Conservation (phyloP, 2,888 invertebrate species). For the Acleris emargana region DNA sequence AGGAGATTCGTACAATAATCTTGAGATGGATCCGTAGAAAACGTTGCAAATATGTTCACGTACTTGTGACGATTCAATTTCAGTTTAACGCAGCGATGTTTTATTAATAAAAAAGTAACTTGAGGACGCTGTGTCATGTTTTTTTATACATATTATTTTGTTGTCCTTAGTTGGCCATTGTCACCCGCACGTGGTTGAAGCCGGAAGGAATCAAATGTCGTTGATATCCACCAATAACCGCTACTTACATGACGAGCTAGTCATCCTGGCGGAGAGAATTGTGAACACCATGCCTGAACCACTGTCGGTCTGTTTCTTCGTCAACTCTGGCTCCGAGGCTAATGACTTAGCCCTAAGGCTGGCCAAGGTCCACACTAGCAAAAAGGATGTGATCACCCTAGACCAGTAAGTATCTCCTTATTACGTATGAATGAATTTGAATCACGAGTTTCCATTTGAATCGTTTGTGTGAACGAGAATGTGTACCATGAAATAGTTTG, state of each 20-base stretch:
- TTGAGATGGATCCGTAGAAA: slow-evolving; percentile 8
- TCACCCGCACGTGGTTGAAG: slow-evolving; percentile 96
- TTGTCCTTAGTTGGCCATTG: slow-evolving; percentile 95
- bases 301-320: slow-evolving; percentile 96
- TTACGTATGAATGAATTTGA: slow-evolving; percentile 23
- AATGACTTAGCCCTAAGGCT: slow-evolving; percentile 98
- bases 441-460: slow-evolving; percentile 5
- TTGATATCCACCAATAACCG: slow-evolving; percentile 97
- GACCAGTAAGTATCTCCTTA: slow-evolving; percentile 93
- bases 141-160: neutral
- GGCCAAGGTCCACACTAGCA: slow-evolving; percentile 94
- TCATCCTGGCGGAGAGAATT: slow-evolving; percentile 93
- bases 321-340: slow-evolving; percentile 99
- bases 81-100: neutral
- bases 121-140: neutral
- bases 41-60: neutral
- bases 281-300: slow-evolving; percentile 92
- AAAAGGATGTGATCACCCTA: slow-evolving; percentile 94
- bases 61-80: neutral
- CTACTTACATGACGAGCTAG: slow-evolving; percentile 97
- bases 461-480: slow-evolving; percentile 21
- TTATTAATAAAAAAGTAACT: too few relatives aligned
- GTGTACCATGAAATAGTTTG: slow-evolving; percentile 38
- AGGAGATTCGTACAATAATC: slow-evolving; percentile 1
- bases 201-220: slow-evolving; percentile 95